These are phyloP conservation scores for Drosophila ogumai DNA, from an alignment of 1,140 invertebrate genomes.

Conservation along the genomic window DNA sequence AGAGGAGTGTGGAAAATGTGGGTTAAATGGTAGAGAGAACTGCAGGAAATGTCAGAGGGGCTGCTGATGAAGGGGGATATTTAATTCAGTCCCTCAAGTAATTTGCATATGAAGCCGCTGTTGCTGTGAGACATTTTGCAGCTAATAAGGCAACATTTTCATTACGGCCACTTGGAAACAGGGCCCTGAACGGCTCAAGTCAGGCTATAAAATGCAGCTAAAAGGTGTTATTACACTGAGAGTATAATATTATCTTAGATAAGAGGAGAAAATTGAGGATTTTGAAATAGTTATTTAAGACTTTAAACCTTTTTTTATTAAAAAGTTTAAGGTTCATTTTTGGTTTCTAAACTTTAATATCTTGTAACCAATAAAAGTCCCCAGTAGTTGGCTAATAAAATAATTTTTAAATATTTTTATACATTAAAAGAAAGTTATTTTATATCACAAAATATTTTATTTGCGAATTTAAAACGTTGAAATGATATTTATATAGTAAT, in stretches of 20 bases:
- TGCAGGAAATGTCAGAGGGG: neutral
- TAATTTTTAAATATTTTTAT: neutral
- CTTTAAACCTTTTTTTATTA: neutral
- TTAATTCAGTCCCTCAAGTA: slow-evolving; percentile 35
- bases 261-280: neutral
- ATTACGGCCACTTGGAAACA: slow-evolving; percentile 41
- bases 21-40: slow-evolving; percentile 15
- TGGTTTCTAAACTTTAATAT: neutral
- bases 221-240: slow-evolving; percentile 31
- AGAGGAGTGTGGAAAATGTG: slow-evolving; percentile 14
- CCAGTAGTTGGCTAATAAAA: too few relatives aligned
- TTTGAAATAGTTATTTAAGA: neutral
- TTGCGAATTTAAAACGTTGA: too few relatives aligned
- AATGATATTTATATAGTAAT: too few relatives aligned
- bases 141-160: slow-evolving; percentile 75
- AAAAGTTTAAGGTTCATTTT: too few relatives aligned
- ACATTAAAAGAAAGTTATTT: too few relatives aligned
- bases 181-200: slow-evolving; percentile 29
- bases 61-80: neutral
- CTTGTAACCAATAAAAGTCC: too few relatives aligned
- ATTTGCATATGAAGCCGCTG: slow-evolving; percentile 41
- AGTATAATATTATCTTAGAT: too few relatives aligned
- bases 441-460: too few relatives aligned
- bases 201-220: slow-evolving; percentile 60
- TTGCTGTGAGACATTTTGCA: slow-evolving; percentile 55